Conservation (phyloP, 2,888 invertebrate genomes). For the Malachius bipustulatus region DNA sequence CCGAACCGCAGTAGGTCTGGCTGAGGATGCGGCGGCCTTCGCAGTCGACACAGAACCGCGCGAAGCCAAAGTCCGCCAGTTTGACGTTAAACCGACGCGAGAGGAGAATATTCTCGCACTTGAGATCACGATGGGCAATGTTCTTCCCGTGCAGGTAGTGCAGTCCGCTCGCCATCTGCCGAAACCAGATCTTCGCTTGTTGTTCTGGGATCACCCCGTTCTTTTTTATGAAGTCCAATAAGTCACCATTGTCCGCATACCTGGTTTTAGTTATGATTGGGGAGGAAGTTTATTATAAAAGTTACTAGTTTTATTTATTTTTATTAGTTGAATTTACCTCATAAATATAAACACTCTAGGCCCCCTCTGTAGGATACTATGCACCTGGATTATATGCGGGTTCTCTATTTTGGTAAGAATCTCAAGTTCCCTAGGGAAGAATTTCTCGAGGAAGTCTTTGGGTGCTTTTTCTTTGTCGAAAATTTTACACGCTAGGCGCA, state of each 20-base stretch:
- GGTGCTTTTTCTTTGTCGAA: conserved; percentile 85
- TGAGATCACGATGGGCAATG: conserved; percentile 84
- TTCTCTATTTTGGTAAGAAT: conserved; percentile 82
- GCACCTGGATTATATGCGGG: conserved; percentile 81
- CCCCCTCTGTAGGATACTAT: conserved; percentile 73
- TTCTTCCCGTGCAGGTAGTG: conserved; percentile 74
- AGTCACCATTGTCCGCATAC: conserved; percentile 81
- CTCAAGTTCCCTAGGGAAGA: conserved; percentile 86
- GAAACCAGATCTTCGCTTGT: conserved; percentile 73
- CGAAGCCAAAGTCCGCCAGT: conserved; percentile 89
- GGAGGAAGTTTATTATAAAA: too few relatives aligned
- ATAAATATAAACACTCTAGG: conserved; percentile 81
- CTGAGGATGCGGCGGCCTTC: conserved; percentile 68
- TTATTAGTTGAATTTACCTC: conserved; percentile 45
- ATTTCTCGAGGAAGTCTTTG: conserved; percentile 79
- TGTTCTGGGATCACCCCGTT: conserved; percentile 67
- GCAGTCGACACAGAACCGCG: conserved; percentile 64
- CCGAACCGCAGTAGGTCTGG: conserved; percentile 91
- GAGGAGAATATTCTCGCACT: conserved; percentile 82
- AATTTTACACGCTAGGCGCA: conserved; percentile 79
- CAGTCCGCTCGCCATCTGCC: conserved; percentile 73
- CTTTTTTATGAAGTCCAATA: conserved; percentile 70
- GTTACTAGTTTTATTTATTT: too few relatives aligned
- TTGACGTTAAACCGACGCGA: conserved; percentile 81
- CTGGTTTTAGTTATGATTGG: too few relatives aligned